Evolutionary conservation across 2,888 invertebrate genomes (phyloP).

Genomic region (Callyntrura guangdongensis): DNA sequence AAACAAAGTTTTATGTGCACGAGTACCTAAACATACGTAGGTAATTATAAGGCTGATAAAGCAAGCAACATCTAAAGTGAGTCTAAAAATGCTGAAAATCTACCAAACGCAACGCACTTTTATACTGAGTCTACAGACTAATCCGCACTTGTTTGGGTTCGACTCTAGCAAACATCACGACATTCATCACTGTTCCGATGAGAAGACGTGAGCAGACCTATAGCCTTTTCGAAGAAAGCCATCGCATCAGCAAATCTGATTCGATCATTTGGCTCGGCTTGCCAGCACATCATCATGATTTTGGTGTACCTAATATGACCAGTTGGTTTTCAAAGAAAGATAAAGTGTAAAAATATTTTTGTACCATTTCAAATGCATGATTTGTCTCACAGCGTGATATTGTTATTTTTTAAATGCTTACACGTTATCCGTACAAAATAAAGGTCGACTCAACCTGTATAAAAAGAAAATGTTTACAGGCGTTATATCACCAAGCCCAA

Average conservation of each 20-base stretch:
- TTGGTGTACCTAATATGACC: constrained; percentile 64
- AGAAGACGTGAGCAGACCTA: constrained; percentile 64
- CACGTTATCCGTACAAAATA: constrained; percentile 73
- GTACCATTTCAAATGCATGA: constrained; percentile 5
- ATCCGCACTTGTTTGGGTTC: background rate
- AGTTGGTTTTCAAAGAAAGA: background rate
- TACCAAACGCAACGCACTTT: constrained; percentile 2
- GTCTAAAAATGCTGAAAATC: constrained; percentile 3
- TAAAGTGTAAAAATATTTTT: constrained; percentile 12
- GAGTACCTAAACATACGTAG: background rate
- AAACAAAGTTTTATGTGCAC: constrained; percentile 4
- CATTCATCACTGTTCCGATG: constrained; percentile 62
- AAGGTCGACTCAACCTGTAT: constrained; percentile 57
- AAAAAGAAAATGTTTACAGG: no score
- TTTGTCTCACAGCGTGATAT: constrained; percentile 25
- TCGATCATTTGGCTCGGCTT: constrained; percentile 69
- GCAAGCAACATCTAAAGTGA: background rate
- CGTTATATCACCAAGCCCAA: no score
- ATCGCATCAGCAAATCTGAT: constrained; percentile 66
- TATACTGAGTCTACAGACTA: background rate
- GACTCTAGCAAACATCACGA: constrained; percentile 64
- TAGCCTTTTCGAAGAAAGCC: constrained; percentile 74
- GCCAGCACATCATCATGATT: constrained; percentile 78
- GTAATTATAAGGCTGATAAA: background rate
- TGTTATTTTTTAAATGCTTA: constrained; percentile 38